Evolutionary conservation across 2,888 invertebrate genomes (phyloP), one percentile per base, ranked within the genome.

Genomic region (Siphlonurus alternatus): DNA sequence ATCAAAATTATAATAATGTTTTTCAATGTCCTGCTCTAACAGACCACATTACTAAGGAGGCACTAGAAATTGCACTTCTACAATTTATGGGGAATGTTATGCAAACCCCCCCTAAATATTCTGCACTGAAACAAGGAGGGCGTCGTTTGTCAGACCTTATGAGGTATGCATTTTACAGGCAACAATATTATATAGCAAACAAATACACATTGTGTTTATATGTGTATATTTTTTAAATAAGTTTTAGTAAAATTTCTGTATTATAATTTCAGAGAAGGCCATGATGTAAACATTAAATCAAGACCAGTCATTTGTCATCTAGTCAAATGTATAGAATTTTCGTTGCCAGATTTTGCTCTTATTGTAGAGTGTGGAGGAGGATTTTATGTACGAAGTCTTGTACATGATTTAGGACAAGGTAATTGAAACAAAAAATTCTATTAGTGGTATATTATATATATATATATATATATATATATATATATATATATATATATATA

Each of bases 101-200:
- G 66, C 71, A 71, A 61, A 67, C 68, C n/a, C 70, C 70, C 18
- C 71, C 70, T 2, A 61, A 69, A 15, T 71, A 70, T 54, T 71
- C 70, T 5, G 70, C 70, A 0, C 59, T 70, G 25, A 71, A 71
- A 67, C 5, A 15, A 15, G 38, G 38, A 10, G 38, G 38, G 15
- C 38, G 15, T 10, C 5, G 38, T 10, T 15, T 38, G 5, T 38
- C 38, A 10, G 38, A 38, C 15, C 38, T 38, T 15, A 38, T 38
- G 38, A 38, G 38, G 38, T 38, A 38, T 15, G 15, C 5, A 38
- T 15, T 10, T 38, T 38, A 38, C 5, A 38, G 38, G 38, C 38
- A 38, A 38, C 38, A 38, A 10, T 38, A 38, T 38, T 38, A 38
- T 10, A 38, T 15, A 38, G n/a, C n/a, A n/a, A n/a, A n/a, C n/a